phyloP scores from a whole-genome alignment of 2,113 vertebrate genomes.

The Castor canadensis region DNA sequence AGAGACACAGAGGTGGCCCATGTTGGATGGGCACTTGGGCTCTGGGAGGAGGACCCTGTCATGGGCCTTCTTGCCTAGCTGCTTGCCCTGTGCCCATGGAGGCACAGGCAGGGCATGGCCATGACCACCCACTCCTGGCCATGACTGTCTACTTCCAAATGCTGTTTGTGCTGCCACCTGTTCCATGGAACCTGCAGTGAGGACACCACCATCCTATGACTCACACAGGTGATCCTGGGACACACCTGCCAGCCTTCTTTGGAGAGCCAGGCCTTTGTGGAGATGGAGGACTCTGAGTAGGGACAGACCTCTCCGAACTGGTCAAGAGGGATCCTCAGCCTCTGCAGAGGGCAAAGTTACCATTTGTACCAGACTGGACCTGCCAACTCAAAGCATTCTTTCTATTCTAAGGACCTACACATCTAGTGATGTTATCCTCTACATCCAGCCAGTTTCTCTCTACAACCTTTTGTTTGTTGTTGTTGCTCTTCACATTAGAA shows the following conservation, averaged over 20 bases:
- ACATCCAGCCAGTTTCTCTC: background rate
- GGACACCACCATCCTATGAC: background rate
- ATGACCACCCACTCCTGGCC: background rate
- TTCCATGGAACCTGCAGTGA: background rate
- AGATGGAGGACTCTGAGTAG: background rate
- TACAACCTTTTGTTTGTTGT: background rate
- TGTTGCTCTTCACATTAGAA: background rate
- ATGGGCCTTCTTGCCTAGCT: background rate
- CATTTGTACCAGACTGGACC: background rate
- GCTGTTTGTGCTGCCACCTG: background rate
- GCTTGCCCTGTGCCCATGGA: background rate
- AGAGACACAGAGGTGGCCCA: background rate
- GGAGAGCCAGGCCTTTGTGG: background rate
- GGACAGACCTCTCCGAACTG: background rate
- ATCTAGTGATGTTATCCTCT: background rate
- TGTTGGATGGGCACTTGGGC: background rate
- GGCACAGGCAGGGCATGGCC: background rate
- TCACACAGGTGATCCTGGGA: background rate
- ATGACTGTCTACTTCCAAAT: background rate
- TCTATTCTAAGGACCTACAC: background rate
- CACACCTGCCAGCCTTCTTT: background rate
- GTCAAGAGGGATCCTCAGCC: background rate
- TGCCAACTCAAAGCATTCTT: background rate
- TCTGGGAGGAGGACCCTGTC: background rate
- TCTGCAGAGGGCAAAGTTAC: background rate